Percentiles rank a stretch among this genome's conserved stretches.
Evolutionary conservation across 1,140 invertebrate species (phyloP).

Genomic region (Lucilia cuprina): DNA sequence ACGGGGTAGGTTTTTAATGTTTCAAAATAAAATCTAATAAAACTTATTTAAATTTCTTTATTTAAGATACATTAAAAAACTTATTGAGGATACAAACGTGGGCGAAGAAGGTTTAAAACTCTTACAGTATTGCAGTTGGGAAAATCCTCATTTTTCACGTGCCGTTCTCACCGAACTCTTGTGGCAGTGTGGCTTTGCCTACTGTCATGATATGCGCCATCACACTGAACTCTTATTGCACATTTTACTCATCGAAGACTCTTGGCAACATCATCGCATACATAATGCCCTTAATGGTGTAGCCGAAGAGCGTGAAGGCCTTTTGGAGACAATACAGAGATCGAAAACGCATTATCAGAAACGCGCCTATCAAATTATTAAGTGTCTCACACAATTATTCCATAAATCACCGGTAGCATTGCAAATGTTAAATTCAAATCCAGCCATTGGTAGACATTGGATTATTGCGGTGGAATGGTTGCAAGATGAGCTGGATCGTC

Average conservation of each 20-base stretch:
- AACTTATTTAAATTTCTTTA: background rate
- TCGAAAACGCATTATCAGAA: conserved; percentile 96
- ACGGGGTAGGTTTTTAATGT: conserved; percentile 67
- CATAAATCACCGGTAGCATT: conserved; percentile 79
- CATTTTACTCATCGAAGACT: conserved; percentile 90
- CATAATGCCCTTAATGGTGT: conserved; percentile 91
- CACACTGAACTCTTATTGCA: conserved; percentile 89
- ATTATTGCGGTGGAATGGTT: conserved; percentile 89
- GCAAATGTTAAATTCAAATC: conserved; percentile 77
- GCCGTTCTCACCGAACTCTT: conserved; percentile 87
- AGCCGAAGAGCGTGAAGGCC: conserved; percentile 88
- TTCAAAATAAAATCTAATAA: too few relatives aligned
- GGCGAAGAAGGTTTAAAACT: conserved; percentile 90
- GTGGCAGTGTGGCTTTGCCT: conserved; percentile 94
- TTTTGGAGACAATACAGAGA: conserved; percentile 91
- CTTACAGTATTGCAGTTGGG: conserved; percentile 93
- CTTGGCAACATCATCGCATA: conserved; percentile 93
- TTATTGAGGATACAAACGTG: conserved; percentile 92
- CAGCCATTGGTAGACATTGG: conserved; percentile 87
- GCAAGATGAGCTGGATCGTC: conserved; percentile 88
- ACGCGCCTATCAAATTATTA: conserved; percentile 95
- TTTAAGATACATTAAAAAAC: conserved; percentile 88
- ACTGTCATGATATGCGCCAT: conserved; percentile 91
- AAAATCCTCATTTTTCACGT: conserved; percentile 92
- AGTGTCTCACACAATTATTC: conserved; percentile 91